A percentile compares a stretch with the other conserved stretches of the same genome.
These are phyloP conservation scores for Plusia festucae DNA, from an alignment of 2,888 invertebrate genomes.

Conservation along the genomic window DNA sequence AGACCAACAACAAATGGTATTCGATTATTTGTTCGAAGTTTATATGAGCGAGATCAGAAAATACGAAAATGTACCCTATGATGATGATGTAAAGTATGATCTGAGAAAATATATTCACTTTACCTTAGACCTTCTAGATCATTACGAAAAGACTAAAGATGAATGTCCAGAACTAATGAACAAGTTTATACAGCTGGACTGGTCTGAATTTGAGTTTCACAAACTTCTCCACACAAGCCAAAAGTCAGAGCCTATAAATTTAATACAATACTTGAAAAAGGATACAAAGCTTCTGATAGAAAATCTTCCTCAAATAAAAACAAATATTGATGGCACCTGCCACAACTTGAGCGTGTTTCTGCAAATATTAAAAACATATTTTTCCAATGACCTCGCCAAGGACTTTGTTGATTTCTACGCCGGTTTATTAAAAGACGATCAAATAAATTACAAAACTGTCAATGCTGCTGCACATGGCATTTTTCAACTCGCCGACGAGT, in stretches of 20 bases:
- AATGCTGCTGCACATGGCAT: conserved; percentile 59
- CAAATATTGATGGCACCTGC: conserved; percentile 14
- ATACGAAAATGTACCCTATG: conserved; percentile 49
- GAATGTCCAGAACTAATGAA: conserved; percentile 66
- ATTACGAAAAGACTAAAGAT: conserved; percentile 60
- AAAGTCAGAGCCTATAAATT: conserved; percentile 1
- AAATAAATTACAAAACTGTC: conserved; percentile 16
- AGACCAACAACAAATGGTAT: conserved; percentile 43
- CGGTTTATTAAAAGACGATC: conserved; percentile 39
- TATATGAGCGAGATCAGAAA: conserved; percentile 58
- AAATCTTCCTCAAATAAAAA: conserved; percentile 32
- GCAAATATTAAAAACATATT: conserved; percentile 72
- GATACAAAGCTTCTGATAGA: conserved; percentile 35
- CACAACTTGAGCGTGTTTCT: conserved; percentile 60
- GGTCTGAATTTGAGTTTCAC: conserved; percentile 41
- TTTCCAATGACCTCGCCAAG: conserved; percentile 66
- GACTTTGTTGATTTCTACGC: conserved; percentile 62
- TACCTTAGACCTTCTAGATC: conserved; percentile 55
- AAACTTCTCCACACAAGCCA: conserved; percentile 1
- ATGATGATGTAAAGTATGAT: conserved; percentile 45
- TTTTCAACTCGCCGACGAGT: conserved; percentile 64
- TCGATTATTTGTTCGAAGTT: conserved; percentile 52
- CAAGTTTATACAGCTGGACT: conserved; percentile 62
- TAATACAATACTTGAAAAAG: conserved; percentile 37
- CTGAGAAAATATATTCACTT: conserved; percentile 49